Conservation (phyloP, 1,140 invertebrate genomes). For the Hydropsyche tenuis region DNA sequence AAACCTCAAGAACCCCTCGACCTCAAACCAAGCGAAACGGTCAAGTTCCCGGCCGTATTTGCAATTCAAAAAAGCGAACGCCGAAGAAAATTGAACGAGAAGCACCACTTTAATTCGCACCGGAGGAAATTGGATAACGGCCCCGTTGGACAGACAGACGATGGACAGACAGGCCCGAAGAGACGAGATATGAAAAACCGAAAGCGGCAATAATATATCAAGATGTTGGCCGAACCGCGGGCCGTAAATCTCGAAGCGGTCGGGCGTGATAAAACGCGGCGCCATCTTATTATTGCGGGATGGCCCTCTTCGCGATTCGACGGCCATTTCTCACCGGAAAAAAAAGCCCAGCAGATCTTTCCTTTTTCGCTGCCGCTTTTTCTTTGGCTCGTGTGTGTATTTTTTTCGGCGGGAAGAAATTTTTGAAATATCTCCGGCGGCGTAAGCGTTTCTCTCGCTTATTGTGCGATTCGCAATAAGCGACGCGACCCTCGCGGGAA, state of each 20-base stretch:
- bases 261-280: constrained; percentile 17
- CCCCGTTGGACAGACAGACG: too few species aligned
- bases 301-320: background rate
- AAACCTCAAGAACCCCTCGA: too few species aligned
- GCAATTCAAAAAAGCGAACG: too few species aligned
- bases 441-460: constrained; percentile 13
- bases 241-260: constrained; percentile 7
- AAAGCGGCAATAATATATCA: constrained; percentile 19
- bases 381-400: background rate
- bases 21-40: too few species aligned
- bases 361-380: too few species aligned
- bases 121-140: too few species aligned
- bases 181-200: constrained; percentile 23
- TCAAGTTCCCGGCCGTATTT: too few species aligned
- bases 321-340: constrained; percentile 1
- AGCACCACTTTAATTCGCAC: too few species aligned
- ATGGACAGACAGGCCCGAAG: background rate
- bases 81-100: too few species aligned
- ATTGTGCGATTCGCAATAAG: constrained; percentile 6
- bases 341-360: too few species aligned
- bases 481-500: constrained; percentile 12
- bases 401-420: constrained; percentile 7
- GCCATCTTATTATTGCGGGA: constrained; percentile 3
- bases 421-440: constrained; percentile 22
- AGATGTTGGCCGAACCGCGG: constrained; percentile 8